Evolutionary conservation across 2,888 invertebrate species (phyloP).

Genomic region (Mimumesa dahlbomi): DNA sequence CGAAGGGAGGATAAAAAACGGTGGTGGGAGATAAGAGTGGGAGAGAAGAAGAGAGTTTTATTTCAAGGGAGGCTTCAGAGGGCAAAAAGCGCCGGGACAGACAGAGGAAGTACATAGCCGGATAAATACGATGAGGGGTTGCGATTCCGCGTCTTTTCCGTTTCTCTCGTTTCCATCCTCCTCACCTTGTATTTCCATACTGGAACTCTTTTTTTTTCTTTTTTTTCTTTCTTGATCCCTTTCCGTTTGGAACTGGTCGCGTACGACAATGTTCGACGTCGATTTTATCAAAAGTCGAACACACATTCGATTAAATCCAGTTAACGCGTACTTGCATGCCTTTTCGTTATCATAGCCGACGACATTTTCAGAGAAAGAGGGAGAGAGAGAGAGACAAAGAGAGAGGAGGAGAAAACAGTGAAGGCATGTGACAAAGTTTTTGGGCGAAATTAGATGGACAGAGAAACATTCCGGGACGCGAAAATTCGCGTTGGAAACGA

Average conservation of each 20-base stretch:
- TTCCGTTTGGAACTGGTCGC: constrained; percentile 2
- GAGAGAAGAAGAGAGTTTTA: constrained; percentile 59
- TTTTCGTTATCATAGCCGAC: too few relatives aligned
- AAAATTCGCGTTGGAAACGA: too few relatives aligned
- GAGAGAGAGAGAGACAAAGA: too few relatives aligned
- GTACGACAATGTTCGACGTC: constrained; percentile 48
- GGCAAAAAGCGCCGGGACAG: constrained; percentile 59
- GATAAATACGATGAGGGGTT: constrained; percentile 67
- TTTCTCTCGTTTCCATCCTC: constrained; percentile 21
- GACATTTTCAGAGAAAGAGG: too few relatives aligned
- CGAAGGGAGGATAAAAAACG: background rate
- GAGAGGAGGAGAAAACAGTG: too few relatives aligned
- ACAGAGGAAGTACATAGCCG: constrained; percentile 68
- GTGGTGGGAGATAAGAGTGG: background rate
- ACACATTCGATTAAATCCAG: constrained; percentile 54
- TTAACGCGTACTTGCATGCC: constrained; percentile 2
- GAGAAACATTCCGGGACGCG: too few relatives aligned
- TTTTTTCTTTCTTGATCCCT: background rate
- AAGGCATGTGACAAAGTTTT: too few relatives aligned
- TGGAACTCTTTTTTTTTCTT: background rate
- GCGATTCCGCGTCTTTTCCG: constrained; percentile 59
- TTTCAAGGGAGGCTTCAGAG: constrained; percentile 63
- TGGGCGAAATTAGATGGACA: too few relatives aligned
- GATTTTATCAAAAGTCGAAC: constrained; percentile 61
- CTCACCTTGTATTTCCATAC: constrained; percentile 5